A percentile compares a stretch with the other conserved stretches of the same genome.
Conservation (phyloP, 2,113 vertebrate genomes). For the Danionella cerebrum region DNA sequence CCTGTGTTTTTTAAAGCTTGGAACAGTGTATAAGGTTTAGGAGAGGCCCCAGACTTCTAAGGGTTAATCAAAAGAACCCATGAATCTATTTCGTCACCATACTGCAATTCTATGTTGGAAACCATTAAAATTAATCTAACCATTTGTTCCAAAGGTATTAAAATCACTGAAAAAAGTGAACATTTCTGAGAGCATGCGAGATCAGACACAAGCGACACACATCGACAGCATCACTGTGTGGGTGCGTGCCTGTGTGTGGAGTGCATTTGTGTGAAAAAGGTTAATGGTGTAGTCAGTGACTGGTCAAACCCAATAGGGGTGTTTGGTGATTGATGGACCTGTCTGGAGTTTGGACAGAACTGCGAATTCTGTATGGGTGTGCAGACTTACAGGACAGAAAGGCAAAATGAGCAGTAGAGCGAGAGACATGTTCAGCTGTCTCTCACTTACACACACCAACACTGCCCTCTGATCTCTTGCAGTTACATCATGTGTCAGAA, state of each 20-base stretch:
- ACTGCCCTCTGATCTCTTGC: background rate
- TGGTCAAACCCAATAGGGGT: conserved; percentile 13
- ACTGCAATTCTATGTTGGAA: too few species aligned
- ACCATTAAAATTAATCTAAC: too few species aligned
- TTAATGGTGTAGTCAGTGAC: background rate
- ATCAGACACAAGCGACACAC: too few species aligned
- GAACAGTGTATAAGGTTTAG: too few species aligned
- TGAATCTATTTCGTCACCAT: too few species aligned
- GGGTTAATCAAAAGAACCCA: too few species aligned
- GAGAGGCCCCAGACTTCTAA: too few species aligned
- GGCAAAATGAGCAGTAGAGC: background rate
- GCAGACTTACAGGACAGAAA: background rate
- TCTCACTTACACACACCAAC: background rate
- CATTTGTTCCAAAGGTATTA: too few species aligned
- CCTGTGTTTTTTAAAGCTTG: too few species aligned
- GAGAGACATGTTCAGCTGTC: background rate
- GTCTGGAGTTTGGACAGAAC: background rate
- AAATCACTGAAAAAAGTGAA: too few species aligned
- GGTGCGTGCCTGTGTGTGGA: background rate
- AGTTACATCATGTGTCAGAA: conserved; percentile 3
- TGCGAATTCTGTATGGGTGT: conserved; percentile 5
- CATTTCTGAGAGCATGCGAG: too few species aligned
- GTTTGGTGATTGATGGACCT: conserved; percentile 22
- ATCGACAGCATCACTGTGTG: too few species aligned
- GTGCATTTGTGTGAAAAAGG: background rate